Conservation (phyloP, 2,797 vertebrate species). For the Eidolon dupreanum region DNA sequence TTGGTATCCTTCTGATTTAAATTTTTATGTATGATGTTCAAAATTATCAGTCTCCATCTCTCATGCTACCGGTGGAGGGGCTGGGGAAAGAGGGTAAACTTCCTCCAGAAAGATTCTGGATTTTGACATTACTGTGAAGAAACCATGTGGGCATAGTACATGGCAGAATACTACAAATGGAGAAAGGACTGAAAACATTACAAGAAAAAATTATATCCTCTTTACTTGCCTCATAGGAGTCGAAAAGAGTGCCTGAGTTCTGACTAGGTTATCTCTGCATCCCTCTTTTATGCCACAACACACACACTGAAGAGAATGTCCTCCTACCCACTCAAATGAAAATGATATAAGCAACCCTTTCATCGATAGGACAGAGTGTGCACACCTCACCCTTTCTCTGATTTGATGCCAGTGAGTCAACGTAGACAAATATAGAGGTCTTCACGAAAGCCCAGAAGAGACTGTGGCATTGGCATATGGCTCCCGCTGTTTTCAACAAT, state of each 20-base stretch:
- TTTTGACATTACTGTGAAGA: neutral
- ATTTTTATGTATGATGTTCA: neutral
- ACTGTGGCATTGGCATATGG: neutral
- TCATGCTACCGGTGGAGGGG: neutral
- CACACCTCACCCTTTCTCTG: neutral
- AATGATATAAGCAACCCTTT: neutral
- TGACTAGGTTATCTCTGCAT: neutral
- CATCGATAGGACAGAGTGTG: neutral
- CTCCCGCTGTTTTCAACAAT: neutral
- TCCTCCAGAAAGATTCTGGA: neutral
- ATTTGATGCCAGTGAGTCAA: neutral
- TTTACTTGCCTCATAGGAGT: neutral
- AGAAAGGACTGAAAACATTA: neutral
- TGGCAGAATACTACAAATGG: neutral
- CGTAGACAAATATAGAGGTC: neutral
- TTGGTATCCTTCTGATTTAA: neutral
- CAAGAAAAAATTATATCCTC: neutral
- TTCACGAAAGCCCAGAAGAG: neutral
- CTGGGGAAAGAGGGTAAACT: rapidly evolving
- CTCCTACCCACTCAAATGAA: neutral
- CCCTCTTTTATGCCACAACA: neutral
- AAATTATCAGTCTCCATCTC: neutral
- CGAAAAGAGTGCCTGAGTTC: neutral
- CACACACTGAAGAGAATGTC: neutral
- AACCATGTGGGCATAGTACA: neutral